Conservation (phyloP, 2,888 invertebrate species). For the Macrophya alboannulata region DNA sequence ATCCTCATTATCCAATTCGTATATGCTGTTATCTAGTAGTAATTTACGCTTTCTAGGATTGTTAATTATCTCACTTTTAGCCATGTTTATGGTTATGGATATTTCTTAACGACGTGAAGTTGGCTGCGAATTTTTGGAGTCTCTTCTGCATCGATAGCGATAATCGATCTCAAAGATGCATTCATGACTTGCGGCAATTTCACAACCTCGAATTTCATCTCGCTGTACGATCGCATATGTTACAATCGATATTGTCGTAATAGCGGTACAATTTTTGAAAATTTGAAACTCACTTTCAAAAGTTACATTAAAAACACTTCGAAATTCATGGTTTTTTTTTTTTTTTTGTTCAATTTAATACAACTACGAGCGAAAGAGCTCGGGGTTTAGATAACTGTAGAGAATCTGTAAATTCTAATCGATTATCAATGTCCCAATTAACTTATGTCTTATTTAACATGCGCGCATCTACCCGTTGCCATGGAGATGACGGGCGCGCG, state of each 20-base stretch:
- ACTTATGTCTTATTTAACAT: constrained; percentile 45
- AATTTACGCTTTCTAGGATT: constrained; percentile 78
- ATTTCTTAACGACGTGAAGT: neutral
- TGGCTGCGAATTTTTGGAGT: neutral
- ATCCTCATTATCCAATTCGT: constrained; percentile 82
- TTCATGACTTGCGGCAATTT: neutral
- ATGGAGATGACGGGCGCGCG: constrained; percentile 46
- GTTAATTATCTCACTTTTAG: constrained; percentile 28
- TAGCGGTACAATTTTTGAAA: constrained; percentile 11
- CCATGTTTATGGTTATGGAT: constrained; percentile 36
- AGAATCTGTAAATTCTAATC: constrained; percentile 4
- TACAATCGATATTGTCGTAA: neutral
- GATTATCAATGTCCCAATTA: constrained; percentile 28
- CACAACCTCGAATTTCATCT: neutral
- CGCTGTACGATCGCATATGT: neutral
- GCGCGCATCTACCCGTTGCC: constrained; percentile 34
- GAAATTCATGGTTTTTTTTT: neutral
- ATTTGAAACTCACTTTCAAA: neutral
- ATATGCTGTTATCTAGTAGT: constrained; percentile 81
- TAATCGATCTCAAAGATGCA: constrained; percentile 29
- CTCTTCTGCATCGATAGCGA: neutral
- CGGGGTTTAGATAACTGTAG: neutral
- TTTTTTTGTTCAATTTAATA: neutral
- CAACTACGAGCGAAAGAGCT: neutral
- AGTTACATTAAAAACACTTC: neutral